Percentiles rank a stretch among this genome's conserved stretches.
Evolutionary conservation across 2,888 invertebrate species (phyloP).

Genomic region (Smittia aterrima): DNA sequence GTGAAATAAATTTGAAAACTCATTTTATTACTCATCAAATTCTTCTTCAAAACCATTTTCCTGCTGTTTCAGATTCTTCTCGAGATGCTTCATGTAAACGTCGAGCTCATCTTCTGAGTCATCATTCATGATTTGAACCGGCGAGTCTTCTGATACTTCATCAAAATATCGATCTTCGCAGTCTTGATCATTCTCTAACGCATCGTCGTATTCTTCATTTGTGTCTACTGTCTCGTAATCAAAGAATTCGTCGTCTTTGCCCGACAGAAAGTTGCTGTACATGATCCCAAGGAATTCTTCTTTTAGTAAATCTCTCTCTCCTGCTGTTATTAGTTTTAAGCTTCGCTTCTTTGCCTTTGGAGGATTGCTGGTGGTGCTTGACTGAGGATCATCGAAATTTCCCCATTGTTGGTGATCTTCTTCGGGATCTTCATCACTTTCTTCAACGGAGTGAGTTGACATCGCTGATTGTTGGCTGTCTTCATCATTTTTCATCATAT

Average conservation of each 20-base stretch:
- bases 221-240: slow-evolving; percentile 80
- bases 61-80: slow-evolving; percentile 5
- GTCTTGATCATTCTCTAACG: slow-evolving; percentile 71
- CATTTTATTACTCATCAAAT: slow-evolving; percentile 36
- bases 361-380: slow-evolving; percentile 31
- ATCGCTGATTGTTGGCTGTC: slow-evolving; percentile 43
- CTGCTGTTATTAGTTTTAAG: slow-evolving; percentile 56
- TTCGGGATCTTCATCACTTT: slow-evolving; percentile 44
- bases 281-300: slow-evolving; percentile 82
- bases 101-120: slow-evolving; percentile 67
- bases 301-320: slow-evolving; percentile 65
- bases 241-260: slow-evolving; percentile 71
- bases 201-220: slow-evolving; percentile 75
- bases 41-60: slow-evolving; percentile 6
- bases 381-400: slow-evolving; percentile 56
- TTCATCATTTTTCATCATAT: slow-evolving; percentile 52
- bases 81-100: slow-evolving; percentile 64
- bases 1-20: not conserved
- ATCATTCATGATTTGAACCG: not conserved
- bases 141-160: slow-evolving; percentile 58
- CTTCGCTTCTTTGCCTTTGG: slow-evolving; percentile 49
- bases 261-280: slow-evolving; percentile 80
- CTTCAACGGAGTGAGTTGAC: slow-evolving; percentile 43
- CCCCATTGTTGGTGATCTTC: slow-evolving; percentile 56
- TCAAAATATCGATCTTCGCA: slow-evolving; percentile 91